Conservation (phyloP, 1,140 invertebrate species). For the Saccostrea cuccullata region DNA sequence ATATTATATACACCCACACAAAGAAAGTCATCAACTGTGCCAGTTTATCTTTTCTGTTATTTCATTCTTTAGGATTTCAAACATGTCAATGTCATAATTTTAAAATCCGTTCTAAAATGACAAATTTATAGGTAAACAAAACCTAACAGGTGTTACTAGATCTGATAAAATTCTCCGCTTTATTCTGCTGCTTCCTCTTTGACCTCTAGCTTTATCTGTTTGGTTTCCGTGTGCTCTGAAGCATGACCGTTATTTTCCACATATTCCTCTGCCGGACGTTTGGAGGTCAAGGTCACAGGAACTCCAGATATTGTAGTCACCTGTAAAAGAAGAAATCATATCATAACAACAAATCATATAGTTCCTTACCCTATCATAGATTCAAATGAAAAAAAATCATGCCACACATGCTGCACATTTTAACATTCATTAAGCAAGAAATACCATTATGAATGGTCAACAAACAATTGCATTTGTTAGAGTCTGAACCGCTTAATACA, state of each 20-base stretch:
- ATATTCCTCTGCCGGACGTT: conserved; percentile 60
- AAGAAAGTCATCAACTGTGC: neutral
- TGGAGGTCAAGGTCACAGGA: conserved; percentile 57
- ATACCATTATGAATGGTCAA: no score
- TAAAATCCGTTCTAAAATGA: conserved; percentile 34
- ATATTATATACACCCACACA: conserved; percentile 26
- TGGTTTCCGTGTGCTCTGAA: conserved; percentile 52
- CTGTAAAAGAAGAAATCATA: conserved; percentile 35
- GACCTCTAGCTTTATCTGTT: conserved; percentile 62
- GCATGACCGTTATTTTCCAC: conserved; percentile 33
- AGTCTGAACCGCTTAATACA: no score
- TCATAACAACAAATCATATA: no score
- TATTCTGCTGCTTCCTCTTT: conserved; percentile 50
- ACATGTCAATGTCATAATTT: conserved; percentile 17
- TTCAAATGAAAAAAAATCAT: no score
- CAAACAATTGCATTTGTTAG: no score
- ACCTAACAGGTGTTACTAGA: neutral
- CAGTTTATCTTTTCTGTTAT: conserved; percentile 9
- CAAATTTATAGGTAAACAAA: conserved; percentile 18
- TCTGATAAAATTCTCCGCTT: conserved; percentile 24
- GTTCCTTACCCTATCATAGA: no score
- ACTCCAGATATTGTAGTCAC: conserved; percentile 61
- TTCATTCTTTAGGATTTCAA: conserved; percentile 12
- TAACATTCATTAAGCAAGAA: no score
- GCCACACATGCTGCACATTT: no score